phyloP scores from a whole-genome alignment of 2,113 vertebrate genomes.

The Ceyx melanurus region DNA sequence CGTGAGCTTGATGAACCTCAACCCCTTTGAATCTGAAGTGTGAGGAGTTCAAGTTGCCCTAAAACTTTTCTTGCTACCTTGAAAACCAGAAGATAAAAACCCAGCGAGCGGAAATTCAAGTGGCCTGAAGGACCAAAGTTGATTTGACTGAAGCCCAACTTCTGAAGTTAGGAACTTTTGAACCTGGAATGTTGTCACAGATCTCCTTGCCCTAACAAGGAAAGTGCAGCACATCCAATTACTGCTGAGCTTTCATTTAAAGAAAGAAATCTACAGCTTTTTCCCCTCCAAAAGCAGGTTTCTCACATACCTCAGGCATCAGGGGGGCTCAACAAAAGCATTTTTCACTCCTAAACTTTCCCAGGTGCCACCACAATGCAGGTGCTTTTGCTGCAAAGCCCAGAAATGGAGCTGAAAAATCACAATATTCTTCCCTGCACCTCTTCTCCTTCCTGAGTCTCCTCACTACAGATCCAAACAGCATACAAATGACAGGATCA shows the following conservation, averaged over 20 bases:
- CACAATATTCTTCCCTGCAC: background rate
- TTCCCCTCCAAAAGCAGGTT: background rate
- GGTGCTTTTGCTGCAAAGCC: background rate
- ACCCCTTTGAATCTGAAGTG: background rate
- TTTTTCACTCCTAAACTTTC: constrained; percentile 35
- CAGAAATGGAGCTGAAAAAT: background rate
- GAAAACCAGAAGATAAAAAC: constrained; percentile 26
- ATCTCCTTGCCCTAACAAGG: constrained; percentile 42
- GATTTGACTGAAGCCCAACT: constrained; percentile 26
- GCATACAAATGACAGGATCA: background rate
- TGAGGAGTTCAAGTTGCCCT: background rate
- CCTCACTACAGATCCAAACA: background rate
- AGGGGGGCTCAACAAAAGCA: background rate
- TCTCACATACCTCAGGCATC: background rate
- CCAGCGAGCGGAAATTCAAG: constrained; percentile 19
- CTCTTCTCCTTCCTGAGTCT: background rate
- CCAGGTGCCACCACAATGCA: background rate
- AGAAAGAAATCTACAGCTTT: background rate
- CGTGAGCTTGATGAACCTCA: background rate
- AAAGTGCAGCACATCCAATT: constrained; percentile 55
- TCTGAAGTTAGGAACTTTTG: constrained; percentile 56
- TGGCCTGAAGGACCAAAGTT: constrained; percentile 18
- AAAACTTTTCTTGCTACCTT: constrained; percentile 4
- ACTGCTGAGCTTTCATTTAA: constrained; percentile 52
- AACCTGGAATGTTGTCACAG: constrained; percentile 35